These are phyloP conservation scores for Acronicta leporina DNA, from an alignment of 2,888 invertebrate genomes.

Conservation along the genomic window DNA sequence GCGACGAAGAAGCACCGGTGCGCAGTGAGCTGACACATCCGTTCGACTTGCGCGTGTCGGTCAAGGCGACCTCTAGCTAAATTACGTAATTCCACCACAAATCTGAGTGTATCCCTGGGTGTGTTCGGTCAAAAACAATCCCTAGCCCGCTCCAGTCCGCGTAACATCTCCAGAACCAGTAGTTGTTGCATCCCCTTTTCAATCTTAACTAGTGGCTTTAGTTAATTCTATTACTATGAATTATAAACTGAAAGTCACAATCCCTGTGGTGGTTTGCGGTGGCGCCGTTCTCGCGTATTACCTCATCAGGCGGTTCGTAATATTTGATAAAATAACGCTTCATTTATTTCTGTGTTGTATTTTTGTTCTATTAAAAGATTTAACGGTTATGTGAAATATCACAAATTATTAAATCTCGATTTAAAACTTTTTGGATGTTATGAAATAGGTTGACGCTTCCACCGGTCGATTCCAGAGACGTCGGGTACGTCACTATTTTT, in stretches of 20 bases:
- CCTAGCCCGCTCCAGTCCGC: slow-evolving; percentile 71
- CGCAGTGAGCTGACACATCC: slow-evolving; percentile 87
- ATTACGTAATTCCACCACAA: slow-evolving; percentile 87
- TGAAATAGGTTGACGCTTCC: slow-evolving; percentile 58
- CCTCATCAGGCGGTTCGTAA: slow-evolving; percentile 88
- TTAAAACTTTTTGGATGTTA: slow-evolving; percentile 47
- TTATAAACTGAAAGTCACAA: slow-evolving; percentile 86
- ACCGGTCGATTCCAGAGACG: slow-evolving; percentile 65
- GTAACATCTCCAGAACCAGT: slow-evolving; percentile 67
- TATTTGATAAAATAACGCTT: slow-evolving; percentile 52
- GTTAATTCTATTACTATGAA: slow-evolving; percentile 74
- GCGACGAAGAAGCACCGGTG: slow-evolving; percentile 77
- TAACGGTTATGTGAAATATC: slow-evolving; percentile 3
- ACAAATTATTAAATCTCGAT: slow-evolving; percentile 17
- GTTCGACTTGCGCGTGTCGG: slow-evolving; percentile 87
- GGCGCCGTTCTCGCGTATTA: slow-evolving; percentile 87
- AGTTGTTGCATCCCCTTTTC: slow-evolving; percentile 63
- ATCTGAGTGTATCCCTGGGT: slow-evolving; percentile 81
- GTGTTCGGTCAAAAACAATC: slow-evolving; percentile 80
- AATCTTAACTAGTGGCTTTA: slow-evolving; percentile 57
- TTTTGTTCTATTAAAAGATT: neutral
- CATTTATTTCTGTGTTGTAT: slow-evolving; percentile 13
- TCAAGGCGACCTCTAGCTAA: slow-evolving; percentile 86
- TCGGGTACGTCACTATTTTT: slow-evolving; percentile 76
- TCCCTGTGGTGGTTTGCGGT: slow-evolving; percentile 87